Conservation (phyloP, 64 coral and sea anemone species). For the Porites lutea region DNA sequence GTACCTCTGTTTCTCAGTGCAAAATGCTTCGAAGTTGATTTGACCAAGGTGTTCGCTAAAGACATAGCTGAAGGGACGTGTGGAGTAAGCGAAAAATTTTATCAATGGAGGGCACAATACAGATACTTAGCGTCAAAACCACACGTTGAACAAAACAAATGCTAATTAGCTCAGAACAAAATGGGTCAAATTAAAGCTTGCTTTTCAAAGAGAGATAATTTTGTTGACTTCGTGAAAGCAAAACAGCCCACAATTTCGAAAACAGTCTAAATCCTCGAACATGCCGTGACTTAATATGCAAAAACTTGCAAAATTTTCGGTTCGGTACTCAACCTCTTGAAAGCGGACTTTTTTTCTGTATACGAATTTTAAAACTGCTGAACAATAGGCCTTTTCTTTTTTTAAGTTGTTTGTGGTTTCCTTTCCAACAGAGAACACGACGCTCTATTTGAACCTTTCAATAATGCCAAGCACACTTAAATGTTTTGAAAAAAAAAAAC, state of each 20-base stretch:
- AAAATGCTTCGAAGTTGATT: too few relatives aligned
- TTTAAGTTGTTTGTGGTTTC: neutral
- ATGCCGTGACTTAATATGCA: too few relatives aligned
- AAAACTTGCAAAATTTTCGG: too few relatives aligned
- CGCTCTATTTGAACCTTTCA: neutral
- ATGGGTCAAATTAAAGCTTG: neutral
- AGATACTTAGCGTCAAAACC: neutral
- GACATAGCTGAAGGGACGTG: too few relatives aligned
- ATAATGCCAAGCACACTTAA: neutral
- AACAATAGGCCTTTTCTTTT: neutral
- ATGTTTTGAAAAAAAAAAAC: neutral
- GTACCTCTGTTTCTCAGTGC: too few relatives aligned
- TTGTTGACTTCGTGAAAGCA: neutral
- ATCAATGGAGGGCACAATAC: neutral
- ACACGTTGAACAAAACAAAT: neutral
- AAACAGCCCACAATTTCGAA: neutral
- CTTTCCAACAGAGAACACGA: neutral
- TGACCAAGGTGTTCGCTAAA: too few relatives aligned
- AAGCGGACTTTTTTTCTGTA: too few relatives aligned
- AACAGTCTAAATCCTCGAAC: too few relatives aligned
- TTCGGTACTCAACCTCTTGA: too few relatives aligned
- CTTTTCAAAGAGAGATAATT: neutral
- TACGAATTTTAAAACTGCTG: too few relatives aligned
- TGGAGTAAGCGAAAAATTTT: too few relatives aligned
- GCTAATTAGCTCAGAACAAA: neutral